phyloP scores from a whole-genome alignment of 2,888 invertebrate species.

The Ophioninae sp. region DNA sequence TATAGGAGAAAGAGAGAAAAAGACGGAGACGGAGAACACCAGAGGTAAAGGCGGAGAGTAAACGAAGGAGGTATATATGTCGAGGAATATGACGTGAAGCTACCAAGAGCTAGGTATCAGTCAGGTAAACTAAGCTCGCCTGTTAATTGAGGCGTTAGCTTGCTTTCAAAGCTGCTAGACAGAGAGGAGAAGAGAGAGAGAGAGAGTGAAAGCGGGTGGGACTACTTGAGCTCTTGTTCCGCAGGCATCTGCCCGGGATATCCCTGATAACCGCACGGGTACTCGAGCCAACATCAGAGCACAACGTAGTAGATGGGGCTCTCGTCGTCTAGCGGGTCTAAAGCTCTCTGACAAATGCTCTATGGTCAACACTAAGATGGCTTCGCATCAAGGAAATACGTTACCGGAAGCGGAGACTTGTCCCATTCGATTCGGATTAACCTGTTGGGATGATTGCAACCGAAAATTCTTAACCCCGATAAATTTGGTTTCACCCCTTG shows the following conservation, averaged over 20 bases:
- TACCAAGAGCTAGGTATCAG: slow-evolving; percentile 57
- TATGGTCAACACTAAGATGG: slow-evolving; percentile 24
- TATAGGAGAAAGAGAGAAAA: not conserved
- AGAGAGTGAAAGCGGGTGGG: slow-evolving; percentile 11
- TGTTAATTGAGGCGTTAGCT: slow-evolving; percentile 63
- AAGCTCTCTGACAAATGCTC: slow-evolving; percentile 47
- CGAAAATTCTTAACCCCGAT: not conserved
- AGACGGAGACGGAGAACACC: not conserved
- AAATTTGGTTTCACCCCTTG: not conserved
- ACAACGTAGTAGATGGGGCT: slow-evolving; percentile 11
- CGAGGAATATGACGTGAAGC: slow-evolving; percentile 49
- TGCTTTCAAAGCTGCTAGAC: slow-evolving; percentile 45
- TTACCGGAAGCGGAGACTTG: not conserved
- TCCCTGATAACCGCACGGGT: slow-evolving; percentile 59
- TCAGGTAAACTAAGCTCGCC: slow-evolving; percentile 60
- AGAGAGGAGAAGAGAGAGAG: slow-evolving; percentile 9
- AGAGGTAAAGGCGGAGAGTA: not conserved
- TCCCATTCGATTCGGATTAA: slow-evolving; percentile 4
- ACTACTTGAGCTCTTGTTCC: slow-evolving; percentile 59
- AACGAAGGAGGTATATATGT: slow-evolving; percentile 27
- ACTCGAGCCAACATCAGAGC: slow-evolving; percentile 47
- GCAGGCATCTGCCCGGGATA: slow-evolving; percentile 53
- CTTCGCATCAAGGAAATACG: not conserved
- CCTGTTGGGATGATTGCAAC: not conserved
- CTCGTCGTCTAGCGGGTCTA: slow-evolving; percentile 35